phyloP scores from a whole-genome alignment of 2,888 invertebrate species.

The Sphecodes monilicornis region DNA sequence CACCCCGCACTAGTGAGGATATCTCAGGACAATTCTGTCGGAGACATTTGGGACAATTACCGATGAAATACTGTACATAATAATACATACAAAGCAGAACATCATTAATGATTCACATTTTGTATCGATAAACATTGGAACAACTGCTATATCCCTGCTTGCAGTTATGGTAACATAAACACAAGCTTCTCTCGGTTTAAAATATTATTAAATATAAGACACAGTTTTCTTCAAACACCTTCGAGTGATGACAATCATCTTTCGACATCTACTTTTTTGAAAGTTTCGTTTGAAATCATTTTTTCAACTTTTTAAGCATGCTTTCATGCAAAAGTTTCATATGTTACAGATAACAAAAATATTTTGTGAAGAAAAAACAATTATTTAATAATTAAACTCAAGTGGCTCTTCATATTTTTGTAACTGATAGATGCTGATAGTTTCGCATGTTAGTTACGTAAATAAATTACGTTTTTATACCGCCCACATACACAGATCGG shows the following conservation, averaged over 20 bases:
- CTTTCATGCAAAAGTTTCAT: constrained; percentile 13
- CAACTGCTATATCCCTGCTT: not conserved
- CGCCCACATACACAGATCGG: not conserved
- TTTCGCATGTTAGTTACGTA: not conserved
- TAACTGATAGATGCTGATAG: not conserved
- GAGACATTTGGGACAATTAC: too few relatives aligned
- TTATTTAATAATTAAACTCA: too few relatives aligned
- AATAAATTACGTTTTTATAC: not conserved
- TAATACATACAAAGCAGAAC: too few relatives aligned
- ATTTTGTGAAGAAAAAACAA: not conserved
- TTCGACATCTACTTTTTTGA: not conserved
- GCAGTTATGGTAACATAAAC: not conserved
- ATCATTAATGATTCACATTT: too few relatives aligned
- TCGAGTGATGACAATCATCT: not conserved
- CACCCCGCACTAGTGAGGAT: too few relatives aligned
- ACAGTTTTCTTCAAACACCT: not conserved
- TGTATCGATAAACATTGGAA: too few relatives aligned
- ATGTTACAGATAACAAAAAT: not conserved
- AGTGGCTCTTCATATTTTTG: constrained; percentile 8
- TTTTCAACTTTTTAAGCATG: not conserved
- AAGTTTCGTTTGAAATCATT: not conserved
- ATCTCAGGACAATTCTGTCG: too few relatives aligned
- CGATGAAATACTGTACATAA: too few relatives aligned
- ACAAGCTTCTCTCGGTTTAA: not conserved
- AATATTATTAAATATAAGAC: not conserved